Evolutionary conservation across 2,888 invertebrate genomes (phyloP), one percentile per base, ranked within the genome.

Genomic region (Chloroclysta siterata): DNA sequence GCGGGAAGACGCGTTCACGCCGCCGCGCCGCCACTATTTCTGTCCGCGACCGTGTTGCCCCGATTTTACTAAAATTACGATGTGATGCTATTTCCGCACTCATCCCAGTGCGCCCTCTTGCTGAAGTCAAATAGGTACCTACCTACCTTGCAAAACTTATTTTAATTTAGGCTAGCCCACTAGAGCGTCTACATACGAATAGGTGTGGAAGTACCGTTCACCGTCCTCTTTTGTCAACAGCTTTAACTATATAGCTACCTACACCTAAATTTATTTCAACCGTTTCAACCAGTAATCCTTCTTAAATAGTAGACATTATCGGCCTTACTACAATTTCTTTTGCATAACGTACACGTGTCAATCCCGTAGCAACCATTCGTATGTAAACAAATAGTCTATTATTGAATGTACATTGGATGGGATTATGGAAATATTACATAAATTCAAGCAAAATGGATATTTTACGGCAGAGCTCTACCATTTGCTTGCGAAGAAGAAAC

Each of bases 51-150:
- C 89, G 90, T 80, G 89, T 93, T 93, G 93, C 93, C 93, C 93
- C 88, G 93, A 90, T 93, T 93, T 84, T 85, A 93, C 90, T 92
- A 90, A 93, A 93, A 92, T 92, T 93, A 93, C 89, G 85, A 85
- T 88, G 86, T 83, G 85, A 73, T 80, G 89, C 91, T 93, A 93
- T 93, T 93, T 93, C 93, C 92, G 93, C 91, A 90, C 93, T 85
- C 84, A 73, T 83, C 87, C 81, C 82, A 76, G 78, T 79, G 84
- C 81, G 87, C 85, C 80, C 84, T 82, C 86, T 78, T 74, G 77
- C 78, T 75, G 76, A 79, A 83, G 81, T 85, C 80, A 80, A 85
- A 82, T 78, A 39, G 22, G 22, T 22, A 39, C 11, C 36, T 11
- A 39, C 36, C 36, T 39, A 81, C 80, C 82, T 85, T 78, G 85